These are phyloP conservation scores for Scaptomyza tumidula DNA, from an alignment of 2,888 invertebrate species.

Conservation along the genomic window DNA sequence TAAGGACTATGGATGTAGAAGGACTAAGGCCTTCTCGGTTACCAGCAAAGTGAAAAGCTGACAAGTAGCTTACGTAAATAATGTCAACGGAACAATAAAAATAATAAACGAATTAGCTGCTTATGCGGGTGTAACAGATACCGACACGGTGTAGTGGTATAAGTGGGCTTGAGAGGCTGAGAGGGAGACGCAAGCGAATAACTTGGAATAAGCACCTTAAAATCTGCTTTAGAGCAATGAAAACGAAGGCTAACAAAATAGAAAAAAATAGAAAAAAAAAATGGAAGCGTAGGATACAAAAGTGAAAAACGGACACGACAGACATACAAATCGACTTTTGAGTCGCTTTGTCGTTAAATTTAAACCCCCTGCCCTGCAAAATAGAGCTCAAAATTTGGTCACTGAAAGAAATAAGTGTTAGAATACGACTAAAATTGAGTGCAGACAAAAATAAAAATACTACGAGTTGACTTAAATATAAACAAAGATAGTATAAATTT, in stretches of 20 bases:
- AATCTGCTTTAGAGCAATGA: constrained; percentile 39
- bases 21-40: constrained; percentile 10
- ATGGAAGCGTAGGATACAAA: constrained; percentile 5
- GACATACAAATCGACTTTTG: constrained; percentile 77
- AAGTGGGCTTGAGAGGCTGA: too few relatives aligned
- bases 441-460: neutral
- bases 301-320: constrained; percentile 48
- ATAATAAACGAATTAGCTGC: constrained; percentile 81
- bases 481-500: neutral
- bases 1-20: neutral
- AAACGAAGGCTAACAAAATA: constrained; percentile 40
- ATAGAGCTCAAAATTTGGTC: neutral
- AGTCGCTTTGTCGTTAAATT: constrained; percentile 38
- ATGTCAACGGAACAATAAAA: constrained; percentile 81
- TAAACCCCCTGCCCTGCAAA: neutral
- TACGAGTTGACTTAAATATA: neutral
- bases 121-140: constrained; percentile 47
- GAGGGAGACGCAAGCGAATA: neutral
- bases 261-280: neutral
- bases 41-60: constrained; percentile 73
- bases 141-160: neutral
- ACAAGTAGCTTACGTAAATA: constrained; percentile 80
- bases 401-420: constrained; percentile 8
- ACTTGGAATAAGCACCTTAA: neutral
- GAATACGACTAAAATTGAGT: too few relatives aligned